Evolutionary conservation across 2,113 vertebrate species (phyloP).

Genomic region (Tragelaphus scriptus): DNA sequence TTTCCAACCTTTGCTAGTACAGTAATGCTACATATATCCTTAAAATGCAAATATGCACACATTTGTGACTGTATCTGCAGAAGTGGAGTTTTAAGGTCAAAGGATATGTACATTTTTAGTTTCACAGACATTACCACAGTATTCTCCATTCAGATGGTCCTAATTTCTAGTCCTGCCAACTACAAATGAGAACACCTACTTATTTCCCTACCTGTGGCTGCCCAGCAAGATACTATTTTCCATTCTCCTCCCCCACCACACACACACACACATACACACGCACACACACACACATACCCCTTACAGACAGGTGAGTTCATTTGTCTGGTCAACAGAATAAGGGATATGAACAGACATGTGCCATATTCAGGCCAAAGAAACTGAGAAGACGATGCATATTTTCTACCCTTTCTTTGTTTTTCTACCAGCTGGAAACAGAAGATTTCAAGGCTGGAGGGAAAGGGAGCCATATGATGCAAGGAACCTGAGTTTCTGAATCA

Average conservation of each 20-base stretch:
- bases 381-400: neutral
- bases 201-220: neutral
- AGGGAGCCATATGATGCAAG: neutral
- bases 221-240: neutral
- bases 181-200: neutral
- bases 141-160: neutral
- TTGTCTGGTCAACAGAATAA: neutral
- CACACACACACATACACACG: neutral
- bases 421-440: neutral
- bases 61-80: neutral
- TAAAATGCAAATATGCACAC: neutral
- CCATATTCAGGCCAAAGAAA: neutral
- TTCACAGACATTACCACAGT: neutral
- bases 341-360: conserved; percentile 8
- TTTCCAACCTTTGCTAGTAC: neutral
- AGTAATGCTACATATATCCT: neutral
- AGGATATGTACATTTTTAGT: neutral
- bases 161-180: neutral
- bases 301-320: neutral
- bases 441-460: neutral
- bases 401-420: neutral
- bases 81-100: conserved; percentile 5
- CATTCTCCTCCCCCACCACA: neutral
- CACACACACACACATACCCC: neutral
- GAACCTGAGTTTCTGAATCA: neutral